Evolutionary conservation across 35 echinoderm and acorn worm species (phyloP).

Genomic region (Anneissia japonica): DNA sequence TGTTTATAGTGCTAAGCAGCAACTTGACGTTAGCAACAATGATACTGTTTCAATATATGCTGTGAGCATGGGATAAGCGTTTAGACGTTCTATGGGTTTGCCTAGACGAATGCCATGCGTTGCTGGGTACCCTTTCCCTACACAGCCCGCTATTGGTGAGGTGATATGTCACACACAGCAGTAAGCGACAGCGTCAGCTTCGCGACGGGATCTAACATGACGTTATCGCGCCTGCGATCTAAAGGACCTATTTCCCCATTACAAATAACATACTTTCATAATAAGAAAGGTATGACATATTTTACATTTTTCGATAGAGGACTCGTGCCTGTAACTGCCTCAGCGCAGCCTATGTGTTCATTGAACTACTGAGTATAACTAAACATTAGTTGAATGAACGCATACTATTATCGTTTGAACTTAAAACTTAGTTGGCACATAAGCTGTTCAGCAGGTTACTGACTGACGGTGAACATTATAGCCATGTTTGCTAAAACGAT

Average conservation of each 20-base stretch:
- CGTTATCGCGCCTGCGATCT: neutral
- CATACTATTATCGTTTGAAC: neutral
- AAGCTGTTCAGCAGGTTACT: neutral
- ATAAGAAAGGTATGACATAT: neutral
- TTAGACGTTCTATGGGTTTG: too few relatives aligned
- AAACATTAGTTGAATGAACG: neutral
- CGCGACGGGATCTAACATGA: neutral
- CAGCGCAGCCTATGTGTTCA: neutral
- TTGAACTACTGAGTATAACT: neutral
- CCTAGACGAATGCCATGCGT: too few relatives aligned
- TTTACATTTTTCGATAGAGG: neutral
- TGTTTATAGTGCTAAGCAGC: too few relatives aligned
- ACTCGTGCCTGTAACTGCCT: neutral
- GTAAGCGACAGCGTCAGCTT: neutral
- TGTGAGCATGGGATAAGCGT: too few relatives aligned
- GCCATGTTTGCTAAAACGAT: neutral
- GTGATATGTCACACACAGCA: neutral
- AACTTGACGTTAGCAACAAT: too few relatives aligned
- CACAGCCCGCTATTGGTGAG: too few relatives aligned
- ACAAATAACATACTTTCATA: slow-evolving; percentile 2
- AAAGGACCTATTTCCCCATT: neutral
- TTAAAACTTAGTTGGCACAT: neutral
- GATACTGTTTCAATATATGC: too few relatives aligned
- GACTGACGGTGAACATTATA: neutral
- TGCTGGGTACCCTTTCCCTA: too few relatives aligned